Evolutionary conservation across 2,797 vertebrate species (phyloP), one percentile per base, ranked within the genome.

Genomic region (Muscicapa striata): DNA sequence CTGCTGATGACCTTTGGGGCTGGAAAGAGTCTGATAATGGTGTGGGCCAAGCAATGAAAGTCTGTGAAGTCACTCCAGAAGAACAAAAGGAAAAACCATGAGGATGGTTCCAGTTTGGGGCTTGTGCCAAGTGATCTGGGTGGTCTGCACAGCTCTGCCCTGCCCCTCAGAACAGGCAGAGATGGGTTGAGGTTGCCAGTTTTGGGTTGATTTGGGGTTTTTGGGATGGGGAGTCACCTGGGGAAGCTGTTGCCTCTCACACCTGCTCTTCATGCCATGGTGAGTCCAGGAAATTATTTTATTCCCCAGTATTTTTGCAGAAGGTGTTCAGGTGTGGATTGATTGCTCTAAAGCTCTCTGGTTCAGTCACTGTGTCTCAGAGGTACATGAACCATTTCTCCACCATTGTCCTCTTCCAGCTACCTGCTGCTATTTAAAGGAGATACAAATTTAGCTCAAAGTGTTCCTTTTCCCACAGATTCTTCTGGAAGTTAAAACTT

Each of bases 21-120:
- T 97, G 95, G 95, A 93, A 94, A 63, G 30, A 89, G 62, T 70
- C 89, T 86, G 95, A 15, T 84, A 89, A 26, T 91, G 61, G 51
- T 19, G 73, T 58, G 54, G 79, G 84, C 86, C 27, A 16, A 21
- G 89, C 54, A 90, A 23, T 94, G 94, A 87, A 96, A 96, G 84
- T 89, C 58, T 88, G 48, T 86, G 92, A 84, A 76, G 87, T 92
- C 95, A 81, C 62, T 86, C 29, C 20, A 87, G 36, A 21, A 64
- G 84, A 91, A 79, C 79, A 93, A 67, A 84, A 88, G 94, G 92
- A 72, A 91, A 94, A 96, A 36, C 9, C 62, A 36, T 6, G 79
- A 86, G 48, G 59, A 32, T 76, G 11, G 87, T 97, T 93, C 89
- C 92, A 92, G 66, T 23, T 72, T 23, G 45, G 64, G 69, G 36